These are phyloP conservation scores for Aricia agestis DNA, from an alignment of 1,140 invertebrate species.

Conservation along the genomic window DNA sequence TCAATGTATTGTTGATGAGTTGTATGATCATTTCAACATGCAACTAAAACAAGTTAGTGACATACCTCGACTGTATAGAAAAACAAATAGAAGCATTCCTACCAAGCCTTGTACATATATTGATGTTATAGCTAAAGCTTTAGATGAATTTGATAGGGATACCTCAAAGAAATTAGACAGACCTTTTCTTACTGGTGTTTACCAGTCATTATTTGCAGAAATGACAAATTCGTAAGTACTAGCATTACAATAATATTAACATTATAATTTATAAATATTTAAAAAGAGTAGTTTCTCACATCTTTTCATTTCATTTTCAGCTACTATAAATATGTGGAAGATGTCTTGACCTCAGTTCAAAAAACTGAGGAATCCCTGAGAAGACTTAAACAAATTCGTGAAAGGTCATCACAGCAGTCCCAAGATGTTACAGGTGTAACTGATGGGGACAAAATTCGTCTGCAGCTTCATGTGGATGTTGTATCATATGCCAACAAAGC, in stretches of 20 bases:
- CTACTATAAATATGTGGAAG: conserved; percentile 87
- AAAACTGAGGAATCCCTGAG: conserved; percentile 95
- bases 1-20: conserved; percentile 77
- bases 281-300: background rate
- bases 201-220: conserved; percentile 78
- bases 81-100: conserved; percentile 93
- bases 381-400: conserved; percentile 90
- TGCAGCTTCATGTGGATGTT: conserved; percentile 93
- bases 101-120: conserved; percentile 88
- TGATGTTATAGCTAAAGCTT: conserved; percentile 79
- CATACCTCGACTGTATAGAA: conserved; percentile 93
- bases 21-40: conserved; percentile 76
- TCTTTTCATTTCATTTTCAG: conserved; percentile 71
- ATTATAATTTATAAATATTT: too few species aligned
- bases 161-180: conserved; percentile 76
- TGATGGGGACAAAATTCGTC: conserved; percentile 96
- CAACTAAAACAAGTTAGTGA: conserved; percentile 88
- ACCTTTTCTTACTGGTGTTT: conserved; percentile 74
- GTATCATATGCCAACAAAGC: conserved; percentile 73
- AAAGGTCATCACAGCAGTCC: conserved; percentile 77
- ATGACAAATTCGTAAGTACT: conserved; percentile 82
- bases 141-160: conserved; percentile 79
- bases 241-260: background rate
- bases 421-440: conserved; percentile 69
- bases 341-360: conserved; percentile 94